Evolutionary conservation across 2,797 vertebrate genomes (phyloP).

Genomic region (Geranospiza caerulescens): DNA sequence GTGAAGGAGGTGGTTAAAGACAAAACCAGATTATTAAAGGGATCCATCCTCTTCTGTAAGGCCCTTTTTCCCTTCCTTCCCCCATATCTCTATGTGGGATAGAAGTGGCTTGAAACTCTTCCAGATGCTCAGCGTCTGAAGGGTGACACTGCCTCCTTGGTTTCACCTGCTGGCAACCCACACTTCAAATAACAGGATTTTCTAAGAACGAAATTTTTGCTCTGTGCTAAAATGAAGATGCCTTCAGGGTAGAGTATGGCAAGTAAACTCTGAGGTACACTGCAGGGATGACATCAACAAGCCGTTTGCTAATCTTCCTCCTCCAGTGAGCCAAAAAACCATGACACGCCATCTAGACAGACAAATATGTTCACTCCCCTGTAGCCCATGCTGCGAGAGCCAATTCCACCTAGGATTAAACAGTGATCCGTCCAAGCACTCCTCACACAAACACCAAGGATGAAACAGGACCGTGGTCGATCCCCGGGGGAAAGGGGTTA

Average conservation of each 20-base stretch:
- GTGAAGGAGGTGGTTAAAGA: background rate
- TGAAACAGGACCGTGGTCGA: background rate
- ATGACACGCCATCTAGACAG: too few relatives aligned
- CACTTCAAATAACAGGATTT: background rate
- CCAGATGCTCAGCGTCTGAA: background rate
- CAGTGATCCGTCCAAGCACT: background rate
- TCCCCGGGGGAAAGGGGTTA: background rate
- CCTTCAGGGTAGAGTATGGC: background rate
- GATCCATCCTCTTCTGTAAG: background rate
- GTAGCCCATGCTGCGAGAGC: rapidly evolving
- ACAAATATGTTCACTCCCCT: background rate
- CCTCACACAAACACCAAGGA: background rate
- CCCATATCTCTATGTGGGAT: background rate
- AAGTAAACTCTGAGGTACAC: background rate
- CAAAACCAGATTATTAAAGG: background rate
- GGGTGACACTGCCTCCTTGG: background rate
- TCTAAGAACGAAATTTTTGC: background rate
- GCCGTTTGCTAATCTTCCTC: background rate
- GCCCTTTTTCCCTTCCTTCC: background rate
- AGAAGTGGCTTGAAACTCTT: background rate
- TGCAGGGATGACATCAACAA: background rate
- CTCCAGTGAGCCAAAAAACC: background rate
- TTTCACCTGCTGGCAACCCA: background rate
- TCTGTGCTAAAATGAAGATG: background rate
- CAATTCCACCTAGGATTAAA: background rate